phyloP scores from a whole-genome alignment of 1,140 invertebrate species.

The Holotrichia oblita region DNA sequence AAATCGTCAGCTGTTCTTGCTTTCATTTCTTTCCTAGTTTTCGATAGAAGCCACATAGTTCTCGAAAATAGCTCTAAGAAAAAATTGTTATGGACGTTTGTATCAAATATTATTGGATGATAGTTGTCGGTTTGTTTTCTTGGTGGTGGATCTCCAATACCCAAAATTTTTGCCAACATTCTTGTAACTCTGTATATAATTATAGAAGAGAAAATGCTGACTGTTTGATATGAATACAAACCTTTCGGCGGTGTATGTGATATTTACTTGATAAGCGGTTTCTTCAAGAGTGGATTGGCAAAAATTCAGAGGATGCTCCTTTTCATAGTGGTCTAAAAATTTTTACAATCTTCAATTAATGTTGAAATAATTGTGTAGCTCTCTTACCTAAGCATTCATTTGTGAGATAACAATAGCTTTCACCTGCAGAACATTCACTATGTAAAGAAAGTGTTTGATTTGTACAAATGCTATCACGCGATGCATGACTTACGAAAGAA shows the following conservation, averaged over 20 bases:
- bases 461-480: conserved; percentile 33
- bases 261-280: conserved; percentile 52
- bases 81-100: conserved; percentile 51
- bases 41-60: conserved; percentile 57
- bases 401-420: conserved; percentile 10
- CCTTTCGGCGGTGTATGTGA: conserved; percentile 54
- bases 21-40: conserved; percentile 58
- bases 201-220: conserved; percentile 20
- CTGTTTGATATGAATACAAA: conserved; percentile 40
- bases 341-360: background rate
- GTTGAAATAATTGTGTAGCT: background rate
- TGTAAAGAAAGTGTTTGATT: background rate
- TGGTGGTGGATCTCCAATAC: conserved; percentile 51
- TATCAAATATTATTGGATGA: conserved; percentile 55
- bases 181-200: conserved; percentile 50
- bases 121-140: conserved; percentile 51
- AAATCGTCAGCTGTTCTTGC: conserved; percentile 54
- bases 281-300: conserved; percentile 56
- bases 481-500: conserved; percentile 16
- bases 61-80: conserved; percentile 57
- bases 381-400: conserved; percentile 41
- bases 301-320: conserved; percentile 53
- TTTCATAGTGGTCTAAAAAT: conserved; percentile 53
- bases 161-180: conserved; percentile 53
- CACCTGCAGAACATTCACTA: conserved; percentile 24